A percentile compares a stretch with the other conserved stretches of the same genome.
These are phyloP conservation scores for Archaeoteleia sp. DNA, from an alignment of 2,888 invertebrate genomes.

Conservation along the genomic window DNA sequence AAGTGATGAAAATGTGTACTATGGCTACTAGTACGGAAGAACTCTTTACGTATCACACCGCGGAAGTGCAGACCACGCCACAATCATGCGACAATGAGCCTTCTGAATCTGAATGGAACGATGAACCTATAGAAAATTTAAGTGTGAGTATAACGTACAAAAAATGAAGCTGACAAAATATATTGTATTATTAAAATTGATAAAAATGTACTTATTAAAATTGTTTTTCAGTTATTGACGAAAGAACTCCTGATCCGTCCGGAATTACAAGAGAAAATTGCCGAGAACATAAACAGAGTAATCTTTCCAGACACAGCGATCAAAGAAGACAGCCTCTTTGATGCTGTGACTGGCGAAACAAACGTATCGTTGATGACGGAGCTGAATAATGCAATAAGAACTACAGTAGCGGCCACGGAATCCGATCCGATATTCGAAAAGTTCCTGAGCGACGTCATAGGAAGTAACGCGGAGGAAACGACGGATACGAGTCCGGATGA, in stretches of 20 bases:
- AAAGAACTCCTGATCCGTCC: constrained; percentile 76
- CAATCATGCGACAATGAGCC: constrained; percentile 65
- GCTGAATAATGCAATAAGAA: constrained; percentile 75
- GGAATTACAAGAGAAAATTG: constrained; percentile 77
- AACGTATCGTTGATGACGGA: constrained; percentile 71
- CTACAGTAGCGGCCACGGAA: constrained; percentile 76
- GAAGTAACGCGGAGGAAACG: constrained; percentile 54
- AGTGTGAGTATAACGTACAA: too few species aligned
- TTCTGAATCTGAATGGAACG: constrained; percentile 62
- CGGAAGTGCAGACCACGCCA: constrained; percentile 71
- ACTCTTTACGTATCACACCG: constrained; percentile 60
- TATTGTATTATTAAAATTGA: not conserved
- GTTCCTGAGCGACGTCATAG: constrained; percentile 75
- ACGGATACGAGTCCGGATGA: constrained; percentile 68
- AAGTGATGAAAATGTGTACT: constrained; percentile 57
- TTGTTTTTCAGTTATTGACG: constrained; percentile 72
- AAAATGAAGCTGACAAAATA: not conserved
- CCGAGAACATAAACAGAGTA: constrained; percentile 76
- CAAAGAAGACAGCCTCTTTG: constrained; percentile 41
- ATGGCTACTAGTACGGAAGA: constrained; percentile 69
- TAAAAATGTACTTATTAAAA: constrained; percentile 13
- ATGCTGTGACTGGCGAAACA: constrained; percentile 58
- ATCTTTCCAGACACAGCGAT: constrained; percentile 11
- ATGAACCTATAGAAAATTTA: constrained; percentile 70
- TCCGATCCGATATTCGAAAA: constrained; percentile 76